Conservation (phyloP, 2,888 invertebrate genomes). For the Nemurella pictetii region DNA sequence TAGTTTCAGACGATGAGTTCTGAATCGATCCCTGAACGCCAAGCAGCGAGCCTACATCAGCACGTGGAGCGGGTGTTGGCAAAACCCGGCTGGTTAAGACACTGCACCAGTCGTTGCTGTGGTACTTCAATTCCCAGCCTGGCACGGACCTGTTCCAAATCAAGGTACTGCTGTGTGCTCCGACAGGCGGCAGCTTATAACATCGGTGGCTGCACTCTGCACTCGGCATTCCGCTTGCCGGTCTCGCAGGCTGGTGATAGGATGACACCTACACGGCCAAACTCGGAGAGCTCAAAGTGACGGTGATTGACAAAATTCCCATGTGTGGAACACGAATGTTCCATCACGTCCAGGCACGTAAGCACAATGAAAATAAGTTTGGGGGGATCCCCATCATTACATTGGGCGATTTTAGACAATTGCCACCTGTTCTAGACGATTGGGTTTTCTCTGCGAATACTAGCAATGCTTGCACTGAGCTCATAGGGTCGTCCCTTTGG, state of each 20-base stretch:
- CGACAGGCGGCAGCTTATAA: constrained; percentile 41
- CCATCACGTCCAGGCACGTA: no score
- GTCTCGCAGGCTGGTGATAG: constrained; percentile 33
- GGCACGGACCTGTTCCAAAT: constrained; percentile 42
- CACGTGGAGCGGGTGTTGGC: constrained; percentile 47
- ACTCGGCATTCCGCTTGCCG: constrained; percentile 44
- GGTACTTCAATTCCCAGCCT: constrained; percentile 41
- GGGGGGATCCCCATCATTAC: constrained; percentile 38
- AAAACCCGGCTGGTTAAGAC: constrained; percentile 46
- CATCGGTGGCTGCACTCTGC: constrained; percentile 44
- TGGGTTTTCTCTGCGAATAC: background rate
- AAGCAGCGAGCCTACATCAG: constrained; percentile 10
- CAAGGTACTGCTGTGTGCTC: constrained; percentile 42
- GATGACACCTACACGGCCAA: constrained; percentile 33
- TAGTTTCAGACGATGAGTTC: background rate
- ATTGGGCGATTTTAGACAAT: constrained; percentile 44
- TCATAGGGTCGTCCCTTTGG: constrained; percentile 39
- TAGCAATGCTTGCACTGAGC: constrained; percentile 43
- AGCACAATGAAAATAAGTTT: constrained; percentile 28
- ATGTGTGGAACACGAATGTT: constrained; percentile 40
- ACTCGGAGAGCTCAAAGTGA: constrained; percentile 36
- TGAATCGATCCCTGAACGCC: background rate
- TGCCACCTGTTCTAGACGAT: constrained; percentile 43
- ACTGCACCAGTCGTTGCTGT: constrained; percentile 44
- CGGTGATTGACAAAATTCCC: constrained; percentile 42